Conservation (phyloP, 2,113 vertebrate genomes). For the Elanus axillaris region DNA sequence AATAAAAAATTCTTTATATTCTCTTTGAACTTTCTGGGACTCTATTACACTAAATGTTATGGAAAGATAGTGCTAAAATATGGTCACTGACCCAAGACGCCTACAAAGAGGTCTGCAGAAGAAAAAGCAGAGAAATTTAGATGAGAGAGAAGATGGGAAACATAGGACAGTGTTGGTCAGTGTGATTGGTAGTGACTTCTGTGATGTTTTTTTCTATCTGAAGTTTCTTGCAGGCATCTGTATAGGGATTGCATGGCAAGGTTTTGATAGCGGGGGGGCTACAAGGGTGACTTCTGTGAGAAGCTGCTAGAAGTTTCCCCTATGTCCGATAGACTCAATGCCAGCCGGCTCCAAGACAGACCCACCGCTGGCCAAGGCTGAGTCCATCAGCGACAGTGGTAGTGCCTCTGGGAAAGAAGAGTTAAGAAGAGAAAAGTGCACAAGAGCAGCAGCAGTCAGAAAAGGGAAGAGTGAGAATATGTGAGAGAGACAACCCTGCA, state of each 20-base stretch:
- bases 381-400: neutral
- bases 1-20: neutral
- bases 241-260: neutral
- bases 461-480: neutral
- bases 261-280: neutral
- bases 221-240: accelerated
- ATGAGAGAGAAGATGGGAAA: neutral
- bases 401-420: neutral
- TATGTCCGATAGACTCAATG: neutral
- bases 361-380: neutral
- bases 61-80: neutral
- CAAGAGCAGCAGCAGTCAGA: neutral
- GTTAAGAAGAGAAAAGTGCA: neutral
- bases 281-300: neutral
- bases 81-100: neutral
- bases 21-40: neutral
- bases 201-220: neutral
- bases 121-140: neutral
- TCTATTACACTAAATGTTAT: neutral
- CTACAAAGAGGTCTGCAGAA: neutral
- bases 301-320: neutral
- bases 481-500: neutral
- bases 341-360: neutral
- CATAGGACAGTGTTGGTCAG: neutral
- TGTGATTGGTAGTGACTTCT: neutral